phyloP scores from a whole-genome alignment of 1,140 invertebrate species.

The Aethina tumida region DNA sequence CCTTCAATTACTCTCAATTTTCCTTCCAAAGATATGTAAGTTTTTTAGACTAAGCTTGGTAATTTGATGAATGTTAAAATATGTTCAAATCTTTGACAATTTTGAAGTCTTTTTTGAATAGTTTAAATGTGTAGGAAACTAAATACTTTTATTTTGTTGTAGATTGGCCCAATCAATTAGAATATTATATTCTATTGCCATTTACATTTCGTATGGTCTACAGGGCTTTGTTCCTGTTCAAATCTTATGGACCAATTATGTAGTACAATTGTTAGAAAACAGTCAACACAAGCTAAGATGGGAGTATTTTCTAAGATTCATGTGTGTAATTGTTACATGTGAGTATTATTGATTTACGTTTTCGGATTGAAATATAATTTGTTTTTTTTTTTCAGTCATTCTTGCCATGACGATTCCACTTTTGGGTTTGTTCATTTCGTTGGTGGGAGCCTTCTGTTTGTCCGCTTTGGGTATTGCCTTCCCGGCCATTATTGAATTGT shows the following conservation, averaged over 20 bases:
- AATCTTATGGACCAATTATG: conserved; percentile 77
- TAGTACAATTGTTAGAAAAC: conserved; percentile 51
- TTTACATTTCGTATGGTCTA: conserved; percentile 85
- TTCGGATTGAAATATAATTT: neutral
- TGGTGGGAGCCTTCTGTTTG: conserved; percentile 72
- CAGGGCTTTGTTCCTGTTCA: conserved; percentile 90
- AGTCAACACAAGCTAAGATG: conserved; percentile 38
- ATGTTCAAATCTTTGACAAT: too few relatives aligned
- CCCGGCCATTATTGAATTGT: conserved; percentile 72
- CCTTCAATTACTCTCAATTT: conserved; percentile 68
- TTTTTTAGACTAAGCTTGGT: too few relatives aligned
- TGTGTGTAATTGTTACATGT: conserved; percentile 65
- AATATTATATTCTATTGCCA: conserved; percentile 75
- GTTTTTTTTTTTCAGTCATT: conserved; percentile 43
- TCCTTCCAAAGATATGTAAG: conserved; percentile 49
- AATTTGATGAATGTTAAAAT: too few relatives aligned
- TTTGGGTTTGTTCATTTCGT: conserved; percentile 72
- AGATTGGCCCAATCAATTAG: conserved; percentile 73
- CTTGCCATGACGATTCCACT: conserved; percentile 63
- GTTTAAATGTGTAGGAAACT: neutral
- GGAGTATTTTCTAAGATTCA: conserved; percentile 56
- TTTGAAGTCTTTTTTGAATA: neutral
- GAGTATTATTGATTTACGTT: conserved; percentile 34
- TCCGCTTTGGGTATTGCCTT: conserved; percentile 73
- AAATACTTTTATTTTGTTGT: conserved; percentile 30